A percentile compares a stretch with the other conserved stretches of the same genome.
phyloP scores from a whole-genome alignment of 2,113 vertebrate genomes.

The Coryphaenoides rupestris region DNA sequence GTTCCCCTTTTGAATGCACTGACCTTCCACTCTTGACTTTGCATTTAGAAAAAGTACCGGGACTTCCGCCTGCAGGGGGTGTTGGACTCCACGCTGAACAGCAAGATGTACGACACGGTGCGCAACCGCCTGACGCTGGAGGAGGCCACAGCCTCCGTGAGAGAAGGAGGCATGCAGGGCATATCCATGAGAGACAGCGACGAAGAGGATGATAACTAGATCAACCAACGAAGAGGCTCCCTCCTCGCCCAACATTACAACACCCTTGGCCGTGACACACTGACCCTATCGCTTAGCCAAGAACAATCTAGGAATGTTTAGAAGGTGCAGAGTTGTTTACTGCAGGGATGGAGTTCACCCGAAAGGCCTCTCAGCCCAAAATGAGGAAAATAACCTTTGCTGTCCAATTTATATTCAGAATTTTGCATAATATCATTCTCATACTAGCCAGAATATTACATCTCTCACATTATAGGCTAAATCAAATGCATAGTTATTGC shows the following conservation, averaged over 20 bases:
- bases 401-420: no score
- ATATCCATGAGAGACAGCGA: slow-evolving; percentile 99
- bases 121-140: slow-evolving; percentile 93
- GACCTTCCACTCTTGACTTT: not conserved
- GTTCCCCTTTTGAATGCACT: no score
- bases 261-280: not conserved
- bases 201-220: slow-evolving; percentile 86
- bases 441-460: no score
- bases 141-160: slow-evolving; percentile 91
- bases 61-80: slow-evolving; percentile 98
- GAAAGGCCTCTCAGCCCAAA: no score
- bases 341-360: no score
- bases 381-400: no score
- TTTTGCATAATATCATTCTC: no score
- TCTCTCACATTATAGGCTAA: no score
- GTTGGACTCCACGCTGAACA: slow-evolving; percentile 98
- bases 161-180: slow-evolving; percentile 93
- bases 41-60: slow-evolving; percentile 90
- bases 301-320: not conserved
- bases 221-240: not conserved
- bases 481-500: no score
- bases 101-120: slow-evolving; percentile 97
- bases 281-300: not conserved
- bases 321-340: not conserved
- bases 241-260: not conserved